Conservation (phyloP, 2,113 vertebrate genomes). For the Catharus minimus region DNA sequence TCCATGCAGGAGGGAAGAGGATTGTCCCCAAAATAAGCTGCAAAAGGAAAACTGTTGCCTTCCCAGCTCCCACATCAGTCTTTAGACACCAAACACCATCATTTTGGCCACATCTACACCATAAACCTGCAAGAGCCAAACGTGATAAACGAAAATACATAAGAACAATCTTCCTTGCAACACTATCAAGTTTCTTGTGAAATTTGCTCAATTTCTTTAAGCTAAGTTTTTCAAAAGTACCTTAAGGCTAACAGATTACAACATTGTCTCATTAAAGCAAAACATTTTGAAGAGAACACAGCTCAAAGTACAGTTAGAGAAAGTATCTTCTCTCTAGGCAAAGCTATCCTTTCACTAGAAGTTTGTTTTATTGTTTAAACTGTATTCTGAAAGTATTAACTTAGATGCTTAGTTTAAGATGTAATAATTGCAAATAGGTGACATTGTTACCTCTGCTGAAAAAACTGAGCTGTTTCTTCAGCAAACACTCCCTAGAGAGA, state of each 20-base stretch:
- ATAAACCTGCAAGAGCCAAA: neutral
- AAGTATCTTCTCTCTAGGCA: neutral
- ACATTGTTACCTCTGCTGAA: neutral
- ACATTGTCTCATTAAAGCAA: neutral
- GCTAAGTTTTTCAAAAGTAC: neutral
- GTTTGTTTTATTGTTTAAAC: neutral
- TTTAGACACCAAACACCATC: neutral
- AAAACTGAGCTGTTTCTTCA: neutral
- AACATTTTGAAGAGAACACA: neutral
- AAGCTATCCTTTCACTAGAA: neutral
- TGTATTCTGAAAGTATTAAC: neutral
- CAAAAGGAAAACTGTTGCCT: neutral
- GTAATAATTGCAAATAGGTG: neutral
- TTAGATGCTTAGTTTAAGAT: neutral
- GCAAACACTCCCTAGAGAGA: neutral
- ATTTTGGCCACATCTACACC: neutral
- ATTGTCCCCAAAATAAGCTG: neutral
- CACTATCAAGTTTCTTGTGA: neutral
- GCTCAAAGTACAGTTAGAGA: neutral
- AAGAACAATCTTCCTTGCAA: neutral
- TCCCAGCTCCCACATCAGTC: neutral
- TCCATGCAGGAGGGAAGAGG: neutral
- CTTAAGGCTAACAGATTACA: accelerated
- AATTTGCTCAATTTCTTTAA: neutral
- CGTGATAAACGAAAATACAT: accelerated